phyloP scores from a whole-genome alignment of 2,797 vertebrate genomes.

The Masticophis lateralis region DNA sequence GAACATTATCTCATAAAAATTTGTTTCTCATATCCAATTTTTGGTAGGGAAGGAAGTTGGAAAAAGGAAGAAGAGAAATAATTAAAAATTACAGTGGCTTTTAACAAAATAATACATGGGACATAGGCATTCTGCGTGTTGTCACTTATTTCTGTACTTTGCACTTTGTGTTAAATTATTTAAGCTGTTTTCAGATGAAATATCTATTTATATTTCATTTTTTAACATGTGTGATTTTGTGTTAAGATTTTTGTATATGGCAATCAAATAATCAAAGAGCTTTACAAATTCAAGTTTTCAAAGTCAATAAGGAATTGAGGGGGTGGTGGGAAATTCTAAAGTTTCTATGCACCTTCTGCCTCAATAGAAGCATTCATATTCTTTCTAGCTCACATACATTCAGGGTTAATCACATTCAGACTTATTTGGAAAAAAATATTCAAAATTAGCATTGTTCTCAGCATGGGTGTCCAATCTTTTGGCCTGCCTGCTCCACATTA shows the following conservation, averaged over 20 bases:
- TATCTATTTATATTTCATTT: not conserved
- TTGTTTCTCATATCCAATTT: not conserved
- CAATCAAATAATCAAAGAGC: not conserved
- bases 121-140: not conserved
- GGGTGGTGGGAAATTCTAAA: not conserved
- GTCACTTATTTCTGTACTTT: not conserved
- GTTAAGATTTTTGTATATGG: not conserved
- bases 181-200: not conserved
- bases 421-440: not conserved
- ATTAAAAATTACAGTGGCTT: not conserved
- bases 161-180: not conserved
- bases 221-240: not conserved
- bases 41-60: not conserved
- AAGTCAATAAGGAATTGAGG: not conserved
- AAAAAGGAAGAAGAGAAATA: not conserved
- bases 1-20: not conserved
- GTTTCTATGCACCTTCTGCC: not conserved
- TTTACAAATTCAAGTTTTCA: not conserved
- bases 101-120: not conserved
- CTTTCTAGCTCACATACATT: not conserved
- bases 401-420: not conserved
- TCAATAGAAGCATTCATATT: not conserved
- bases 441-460: not conserved
- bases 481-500: not conserved
- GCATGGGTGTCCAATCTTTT: not conserved